phyloP scores from a whole-genome alignment of 2,797 vertebrate species.

The Bucorvus abyssinicus region DNA sequence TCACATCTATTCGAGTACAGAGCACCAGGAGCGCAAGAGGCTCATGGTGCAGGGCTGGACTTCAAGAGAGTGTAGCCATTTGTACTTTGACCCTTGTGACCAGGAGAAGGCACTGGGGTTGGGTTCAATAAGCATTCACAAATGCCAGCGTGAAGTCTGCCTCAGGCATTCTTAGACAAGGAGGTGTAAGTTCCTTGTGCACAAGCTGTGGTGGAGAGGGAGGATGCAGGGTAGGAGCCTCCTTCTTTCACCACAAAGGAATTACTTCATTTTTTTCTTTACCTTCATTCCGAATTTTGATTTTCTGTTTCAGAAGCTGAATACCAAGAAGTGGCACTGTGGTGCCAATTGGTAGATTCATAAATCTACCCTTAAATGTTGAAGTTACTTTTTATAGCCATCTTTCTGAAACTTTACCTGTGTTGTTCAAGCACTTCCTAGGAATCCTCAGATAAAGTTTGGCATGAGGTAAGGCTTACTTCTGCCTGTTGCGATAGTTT shows the following conservation, averaged over 20 bases:
- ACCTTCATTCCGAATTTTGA: not conserved
- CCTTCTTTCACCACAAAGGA: not conserved
- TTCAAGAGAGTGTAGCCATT: not conserved
- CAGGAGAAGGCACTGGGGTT: not conserved
- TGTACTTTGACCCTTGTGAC: not conserved
- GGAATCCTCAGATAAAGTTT: not conserved
- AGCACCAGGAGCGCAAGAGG: not conserved
- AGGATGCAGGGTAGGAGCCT: accelerated
- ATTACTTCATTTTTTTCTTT: not conserved
- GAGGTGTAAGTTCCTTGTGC: not conserved
- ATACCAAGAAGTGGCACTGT: not conserved
- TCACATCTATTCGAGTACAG: not conserved
- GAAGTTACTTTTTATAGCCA: not conserved
- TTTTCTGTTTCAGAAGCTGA: not conserved
- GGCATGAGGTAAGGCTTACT: not conserved
- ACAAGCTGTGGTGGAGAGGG: not conserved
- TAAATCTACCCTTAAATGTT: not conserved
- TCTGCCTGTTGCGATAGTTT: not conserved
- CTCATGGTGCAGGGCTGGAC: accelerated
- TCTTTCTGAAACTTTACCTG: not conserved
- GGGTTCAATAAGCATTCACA: not conserved
- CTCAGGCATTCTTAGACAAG: not conserved
- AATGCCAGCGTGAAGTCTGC: not conserved
- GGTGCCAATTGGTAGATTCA: not conserved
- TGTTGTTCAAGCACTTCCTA: not conserved